Evolutionary conservation across 2,113 vertebrate species (phyloP), one percentile per base, ranked within the genome.

Genomic region (Brevimyrus niger): DNA sequence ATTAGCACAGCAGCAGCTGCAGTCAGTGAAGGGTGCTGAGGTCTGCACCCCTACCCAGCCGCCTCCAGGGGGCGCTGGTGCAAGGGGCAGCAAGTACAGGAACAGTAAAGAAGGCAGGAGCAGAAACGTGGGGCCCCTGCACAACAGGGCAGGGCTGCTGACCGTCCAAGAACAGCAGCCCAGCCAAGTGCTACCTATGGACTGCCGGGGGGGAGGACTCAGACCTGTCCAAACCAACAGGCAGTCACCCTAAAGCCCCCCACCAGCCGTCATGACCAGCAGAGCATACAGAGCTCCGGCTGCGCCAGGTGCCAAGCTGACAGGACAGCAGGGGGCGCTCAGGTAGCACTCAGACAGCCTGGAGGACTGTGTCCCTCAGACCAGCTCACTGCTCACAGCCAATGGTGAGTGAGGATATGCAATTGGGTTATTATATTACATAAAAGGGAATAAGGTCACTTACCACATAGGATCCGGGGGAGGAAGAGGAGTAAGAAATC

Each of bases 401-500:
- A 46, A 2, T 31, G 80, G 80, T 83, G 80, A 38, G 17, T 58
- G 55, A 58, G 19, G 19, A n/a, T 9, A 61, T n/a, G 55, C 10
- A 2, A n/a, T n/a, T n/a, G 21, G 55, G 7, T 61, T n/a, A 61
- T 9, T 58, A 58, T 8, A n/a, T 61, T n/a, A n/a, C 23, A 61
- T n/a, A 61, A 35, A 82, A 80, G 9, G 35, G 76, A 6, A 84
- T 48, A 6, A 42, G 27, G 83, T 61, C 46, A 96, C 98, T 97
- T 95, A 99, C 98, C 97, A 98, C 98, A 0, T 99, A 99, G 94
- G 97, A 97, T 92, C 98, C 98, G 91, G 98, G 98, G 89, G 98
- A 99, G 84, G 98, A 98, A 92, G 98, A 99, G 91, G 98, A 99
- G 90, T 99, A 99, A 93, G 98, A 97, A 96, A 99, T 99, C 98